Percentiles rank a stretch among this genome's conserved stretches.
Conservation (phyloP, 37 sponge, comb jelly and placozoan genomes). For the Corticium candelabrum region DNA sequence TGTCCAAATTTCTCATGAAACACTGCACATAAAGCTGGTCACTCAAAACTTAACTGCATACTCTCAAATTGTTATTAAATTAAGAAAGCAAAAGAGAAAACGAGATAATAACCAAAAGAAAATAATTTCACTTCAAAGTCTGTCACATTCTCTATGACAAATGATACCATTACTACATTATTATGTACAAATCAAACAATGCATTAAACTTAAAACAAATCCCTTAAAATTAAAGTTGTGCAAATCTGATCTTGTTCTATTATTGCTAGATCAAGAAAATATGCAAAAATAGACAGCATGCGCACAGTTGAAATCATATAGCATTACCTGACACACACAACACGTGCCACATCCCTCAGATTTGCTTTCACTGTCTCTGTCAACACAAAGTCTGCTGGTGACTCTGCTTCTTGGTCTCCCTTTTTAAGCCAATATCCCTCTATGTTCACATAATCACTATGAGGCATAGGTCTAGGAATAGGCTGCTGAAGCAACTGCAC, state of each 20-base stretch:
- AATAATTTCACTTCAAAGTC: neutral
- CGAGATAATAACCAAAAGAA: neutral
- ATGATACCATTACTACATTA: neutral
- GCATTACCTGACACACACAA: conserved; percentile 75
- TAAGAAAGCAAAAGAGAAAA: no score
- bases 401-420: conserved; percentile 20
- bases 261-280: no score
- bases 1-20: no score
- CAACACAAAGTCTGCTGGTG: conserved; percentile 48
- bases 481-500: neutral
- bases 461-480: conserved; percentile 10
- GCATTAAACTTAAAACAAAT: no score
- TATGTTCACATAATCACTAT: conserved; percentile 29
- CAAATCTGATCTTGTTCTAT: no score
- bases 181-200: neutral
- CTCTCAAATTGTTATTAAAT: no score
- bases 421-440: conserved; percentile 75
- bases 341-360: conserved; percentile 78
- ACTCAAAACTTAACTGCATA: no score
- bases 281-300: neutral
- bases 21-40: no score
- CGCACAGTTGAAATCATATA: neutral
- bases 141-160: neutral
- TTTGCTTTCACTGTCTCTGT: conserved; percentile 74
- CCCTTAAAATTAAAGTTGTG: no score